phyloP scores from a whole-genome alignment of 2,888 invertebrate genomes.

The Synanthedon tipuliformis region DNA sequence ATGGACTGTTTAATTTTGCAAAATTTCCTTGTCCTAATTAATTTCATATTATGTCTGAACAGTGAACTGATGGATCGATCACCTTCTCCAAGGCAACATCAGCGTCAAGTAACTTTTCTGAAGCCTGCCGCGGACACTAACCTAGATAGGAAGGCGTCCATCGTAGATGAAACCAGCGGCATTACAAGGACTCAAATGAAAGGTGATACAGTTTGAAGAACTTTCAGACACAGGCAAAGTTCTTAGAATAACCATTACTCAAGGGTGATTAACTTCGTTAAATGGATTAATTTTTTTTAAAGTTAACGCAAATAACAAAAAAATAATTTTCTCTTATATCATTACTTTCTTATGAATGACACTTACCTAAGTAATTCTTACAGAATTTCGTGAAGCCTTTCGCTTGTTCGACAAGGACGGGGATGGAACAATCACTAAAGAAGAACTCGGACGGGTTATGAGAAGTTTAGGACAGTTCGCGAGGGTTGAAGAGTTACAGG shows the following conservation, averaged over 20 bases:
- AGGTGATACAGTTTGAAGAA: slow-evolving; percentile 52
- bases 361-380: slow-evolving; percentile 4
- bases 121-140: slow-evolving; percentile 58
- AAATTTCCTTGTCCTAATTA: no score
- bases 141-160: slow-evolving; percentile 58
- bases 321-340: no score
- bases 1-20: no score
- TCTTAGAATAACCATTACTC: no score
- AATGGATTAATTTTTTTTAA: no score
- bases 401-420: slow-evolving; percentile 90
- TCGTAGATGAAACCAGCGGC: slow-evolving; percentile 59
- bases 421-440: slow-evolving; percentile 88
- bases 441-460: slow-evolving; percentile 88
- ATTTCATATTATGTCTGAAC: slow-evolving; percentile 3
- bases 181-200: slow-evolving; percentile 83
- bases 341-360: no score
- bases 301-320: no score
- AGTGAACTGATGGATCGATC: slow-evolving; percentile 42
- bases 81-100: slow-evolving; percentile 24
- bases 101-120: slow-evolving; percentile 53
- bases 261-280: no score
- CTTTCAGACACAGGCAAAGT: no score
- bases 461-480: slow-evolving; percentile 88
- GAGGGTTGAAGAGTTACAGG: slow-evolving; percentile 85
- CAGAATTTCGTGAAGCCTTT: slow-evolving; percentile 88